Percentiles rank a stretch among this genome's conserved stretches.
Evolutionary conservation across 1,140 invertebrate genomes (phyloP).

Genomic region (Microplitis demolitor): DNA sequence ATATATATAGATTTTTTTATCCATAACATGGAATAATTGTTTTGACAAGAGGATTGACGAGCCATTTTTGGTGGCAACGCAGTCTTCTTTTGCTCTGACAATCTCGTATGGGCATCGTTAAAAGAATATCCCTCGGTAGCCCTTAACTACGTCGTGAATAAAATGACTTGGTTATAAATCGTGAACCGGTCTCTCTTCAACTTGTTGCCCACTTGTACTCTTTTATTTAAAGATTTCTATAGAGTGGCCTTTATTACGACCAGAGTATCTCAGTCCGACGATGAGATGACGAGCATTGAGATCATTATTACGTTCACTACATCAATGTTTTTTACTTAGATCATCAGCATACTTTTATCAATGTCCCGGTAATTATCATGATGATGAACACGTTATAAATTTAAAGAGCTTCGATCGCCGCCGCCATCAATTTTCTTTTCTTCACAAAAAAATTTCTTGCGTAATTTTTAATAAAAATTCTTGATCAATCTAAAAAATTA

Average conservation of each 20-base stretch:
- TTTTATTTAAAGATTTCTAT: background rate
- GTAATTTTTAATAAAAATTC: too few species aligned
- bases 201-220: slow-evolving; percentile 4
- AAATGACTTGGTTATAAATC: slow-evolving; percentile 30
- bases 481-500: too few species aligned
- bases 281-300: slow-evolving; percentile 27
- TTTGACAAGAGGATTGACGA: slow-evolving; percentile 18
- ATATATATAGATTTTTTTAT: background rate
- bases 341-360: too few species aligned
- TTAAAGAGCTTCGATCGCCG: background rate
- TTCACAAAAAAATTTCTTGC: too few species aligned
- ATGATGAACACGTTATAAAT: background rate
- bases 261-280: background rate
- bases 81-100: background rate
- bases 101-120: slow-evolving; percentile 29
- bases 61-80: slow-evolving; percentile 17
- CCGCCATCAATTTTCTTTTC: too few species aligned
- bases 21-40: slow-evolving; percentile 1
- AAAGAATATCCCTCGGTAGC: slow-evolving; percentile 19
- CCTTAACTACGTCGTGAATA: slow-evolving; percentile 30
- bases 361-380: too few species aligned
- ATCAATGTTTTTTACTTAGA: too few species aligned
- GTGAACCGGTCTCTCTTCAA: slow-evolving; percentile 14
- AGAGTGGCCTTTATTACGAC: background rate
- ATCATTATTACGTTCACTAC: slow-evolving; percentile 26